Percentiles rank a stretch among this genome's conserved stretches.
Conservation (phyloP, 2,888 invertebrate species). For the Aleiodes leptofemur region DNA sequence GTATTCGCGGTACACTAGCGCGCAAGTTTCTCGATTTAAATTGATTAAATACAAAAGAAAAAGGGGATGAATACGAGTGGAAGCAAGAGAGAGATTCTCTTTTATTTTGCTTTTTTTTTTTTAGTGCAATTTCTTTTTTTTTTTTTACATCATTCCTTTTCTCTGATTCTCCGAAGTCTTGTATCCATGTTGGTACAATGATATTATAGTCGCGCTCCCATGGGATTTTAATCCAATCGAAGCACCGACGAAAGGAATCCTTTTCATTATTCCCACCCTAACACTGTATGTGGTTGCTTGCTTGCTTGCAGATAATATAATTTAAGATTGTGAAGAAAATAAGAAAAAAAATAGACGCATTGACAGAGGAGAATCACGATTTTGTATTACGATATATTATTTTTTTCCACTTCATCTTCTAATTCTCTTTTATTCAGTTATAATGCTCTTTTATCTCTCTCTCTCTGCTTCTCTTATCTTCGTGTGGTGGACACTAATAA, state of each 20-base stretch:
- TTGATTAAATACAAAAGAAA: constrained; percentile 52
- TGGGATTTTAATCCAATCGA: constrained; percentile 36
- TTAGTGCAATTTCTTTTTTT: constrained; percentile 1
- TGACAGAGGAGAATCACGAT: constrained; percentile 10
- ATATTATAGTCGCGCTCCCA: constrained; percentile 23
- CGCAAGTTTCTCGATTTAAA: constrained; percentile 51
- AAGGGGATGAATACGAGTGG: constrained; percentile 6
- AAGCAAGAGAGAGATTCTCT: constrained; percentile 5
- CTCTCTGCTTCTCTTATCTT: constrained; percentile 47
- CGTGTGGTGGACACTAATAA: constrained; percentile 51
- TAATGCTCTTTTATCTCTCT: constrained; percentile 9
- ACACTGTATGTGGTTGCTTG: constrained; percentile 1
- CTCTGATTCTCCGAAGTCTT: constrained; percentile 22
- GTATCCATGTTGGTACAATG: constrained; percentile 32
- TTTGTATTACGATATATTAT: constrained; percentile 31
- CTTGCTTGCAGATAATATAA: constrained; percentile 11
- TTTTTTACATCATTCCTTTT: constrained; percentile 17
- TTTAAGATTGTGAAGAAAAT: constrained; percentile 1
- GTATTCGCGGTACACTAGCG: constrained; percentile 31
- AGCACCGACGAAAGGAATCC: constrained; percentile 6
- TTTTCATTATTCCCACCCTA: constrained; percentile 13
- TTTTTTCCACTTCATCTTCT: background rate
- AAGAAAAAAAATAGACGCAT: constrained; percentile 6
- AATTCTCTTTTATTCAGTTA: background rate
- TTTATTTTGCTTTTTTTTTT: constrained; percentile 23